These are phyloP conservation scores for Drosophila multiciliata DNA, from an alignment of 2,888 invertebrate species.

Conservation along the genomic window DNA sequence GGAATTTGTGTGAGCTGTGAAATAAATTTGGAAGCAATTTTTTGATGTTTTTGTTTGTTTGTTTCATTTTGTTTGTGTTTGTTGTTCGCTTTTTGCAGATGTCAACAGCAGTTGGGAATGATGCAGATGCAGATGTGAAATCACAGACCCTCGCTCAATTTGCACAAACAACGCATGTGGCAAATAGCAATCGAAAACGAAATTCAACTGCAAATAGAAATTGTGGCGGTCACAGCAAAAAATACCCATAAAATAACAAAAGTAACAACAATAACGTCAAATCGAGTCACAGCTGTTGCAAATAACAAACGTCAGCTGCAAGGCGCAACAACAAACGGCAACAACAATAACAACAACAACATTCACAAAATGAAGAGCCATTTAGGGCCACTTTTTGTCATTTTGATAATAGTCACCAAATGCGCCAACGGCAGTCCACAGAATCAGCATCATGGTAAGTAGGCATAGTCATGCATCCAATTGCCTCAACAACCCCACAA, in stretches of 20 bases:
- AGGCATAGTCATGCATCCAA: conserved; percentile 30
- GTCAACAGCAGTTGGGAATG: conserved; percentile 70
- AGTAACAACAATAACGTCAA: conserved; percentile 27
- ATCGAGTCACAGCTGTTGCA: conserved; percentile 52
- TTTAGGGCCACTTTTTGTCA: conserved; percentile 74
- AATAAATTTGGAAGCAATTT: conserved; percentile 67
- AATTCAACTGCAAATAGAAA: conserved; percentile 70
- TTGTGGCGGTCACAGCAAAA: conserved; percentile 57
- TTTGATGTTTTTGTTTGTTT: conserved; percentile 54
- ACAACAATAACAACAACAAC: conserved; percentile 31
- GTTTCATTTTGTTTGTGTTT: conserved; percentile 25
- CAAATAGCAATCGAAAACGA: conserved; percentile 55
- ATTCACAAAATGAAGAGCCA: conserved; percentile 70
- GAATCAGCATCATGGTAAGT: conserved; percentile 83
- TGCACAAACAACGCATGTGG: conserved; percentile 62
- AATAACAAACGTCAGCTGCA: conserved; percentile 63
- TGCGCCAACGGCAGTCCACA: conserved; percentile 80
- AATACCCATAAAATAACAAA: conserved; percentile 67
- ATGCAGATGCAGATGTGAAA: conserved; percentile 69
- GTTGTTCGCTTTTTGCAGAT: conserved; percentile 66
- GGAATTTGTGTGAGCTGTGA: conserved; percentile 38
- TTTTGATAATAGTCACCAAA: conserved; percentile 80
- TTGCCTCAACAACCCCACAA: conserved; percentile 9
- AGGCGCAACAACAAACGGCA: conserved; percentile 45
- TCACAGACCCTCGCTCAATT: conserved; percentile 71